Percentiles rank a stretch among this genome's conserved stretches.
phyloP scores from a whole-genome alignment of 2,888 invertebrate species.

The Nymphalis urticae region DNA sequence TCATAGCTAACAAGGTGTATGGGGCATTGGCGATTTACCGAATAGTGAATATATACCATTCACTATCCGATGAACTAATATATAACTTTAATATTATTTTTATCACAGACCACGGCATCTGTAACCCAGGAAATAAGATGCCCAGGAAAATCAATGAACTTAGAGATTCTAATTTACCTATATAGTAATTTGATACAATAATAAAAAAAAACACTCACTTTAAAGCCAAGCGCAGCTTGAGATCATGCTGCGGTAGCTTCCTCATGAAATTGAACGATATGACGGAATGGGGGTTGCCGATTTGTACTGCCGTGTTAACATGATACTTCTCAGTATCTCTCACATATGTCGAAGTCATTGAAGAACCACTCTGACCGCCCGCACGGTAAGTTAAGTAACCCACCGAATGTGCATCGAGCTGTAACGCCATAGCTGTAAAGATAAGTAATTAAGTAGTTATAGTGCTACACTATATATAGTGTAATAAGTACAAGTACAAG shows the following conservation, averaged over 20 bases:
- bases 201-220: slow-evolving; percentile 83
- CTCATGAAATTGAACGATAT: slow-evolving; percentile 88
- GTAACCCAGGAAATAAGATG: too few species aligned
- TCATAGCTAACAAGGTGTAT: too few species aligned
- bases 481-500: too few species aligned
- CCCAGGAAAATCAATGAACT: too few species aligned
- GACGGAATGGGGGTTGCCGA: slow-evolving; percentile 91
- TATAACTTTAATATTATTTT: too few species aligned
- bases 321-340: slow-evolving; percentile 87
- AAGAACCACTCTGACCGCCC: slow-evolving; percentile 83
- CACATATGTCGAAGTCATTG: slow-evolving; percentile 91
- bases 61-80: too few species aligned
- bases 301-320: slow-evolving; percentile 87
- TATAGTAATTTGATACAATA: not conserved
- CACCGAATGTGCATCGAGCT: slow-evolving; percentile 92
- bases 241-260: slow-evolving; percentile 89
- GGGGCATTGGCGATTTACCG: too few species aligned
- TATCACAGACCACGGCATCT: too few species aligned
- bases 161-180: too few species aligned
- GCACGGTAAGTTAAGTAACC: slow-evolving; percentile 93
- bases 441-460: not conserved
- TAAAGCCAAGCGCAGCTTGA: slow-evolving; percentile 88
- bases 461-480: too few species aligned
- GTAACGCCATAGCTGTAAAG: slow-evolving; percentile 87
- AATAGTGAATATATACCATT: too few species aligned